These are phyloP conservation scores for Helicoverpa zea DNA, from an alignment of 1,140 invertebrate species.

Conservation along the genomic window DNA sequence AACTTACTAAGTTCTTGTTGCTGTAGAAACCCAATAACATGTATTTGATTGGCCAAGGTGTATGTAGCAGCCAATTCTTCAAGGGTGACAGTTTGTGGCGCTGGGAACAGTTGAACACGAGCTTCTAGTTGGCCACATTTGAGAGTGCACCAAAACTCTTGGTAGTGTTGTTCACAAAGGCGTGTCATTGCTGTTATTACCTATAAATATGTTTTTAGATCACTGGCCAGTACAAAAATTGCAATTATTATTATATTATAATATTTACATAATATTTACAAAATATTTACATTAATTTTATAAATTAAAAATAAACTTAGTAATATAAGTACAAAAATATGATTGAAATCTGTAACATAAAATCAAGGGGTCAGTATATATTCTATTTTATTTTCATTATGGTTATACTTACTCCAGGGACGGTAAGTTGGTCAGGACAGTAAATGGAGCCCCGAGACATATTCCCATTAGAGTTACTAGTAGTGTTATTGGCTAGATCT, in stretches of 20 bases:
- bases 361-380: too few species aligned
- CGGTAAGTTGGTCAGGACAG: conserved; percentile 78
- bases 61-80: conserved; percentile 69
- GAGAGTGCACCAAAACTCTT: conserved; percentile 80
- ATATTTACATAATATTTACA: too few species aligned
- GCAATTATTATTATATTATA: too few species aligned
- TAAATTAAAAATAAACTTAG: too few species aligned
- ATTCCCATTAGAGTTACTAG: conserved; percentile 69
- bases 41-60: conserved; percentile 75
- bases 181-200: conserved; percentile 74
- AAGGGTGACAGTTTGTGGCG: conserved; percentile 72
- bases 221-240: too few species aligned
- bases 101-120: conserved; percentile 79
- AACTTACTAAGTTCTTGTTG: conserved; percentile 80
- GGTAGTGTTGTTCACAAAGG: conserved; percentile 83
- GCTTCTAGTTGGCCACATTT: conserved; percentile 83
- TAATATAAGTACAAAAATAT: too few species aligned
- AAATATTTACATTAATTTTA: too few species aligned
- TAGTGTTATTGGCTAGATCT: conserved; percentile 87
- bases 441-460: conserved; percentile 77
- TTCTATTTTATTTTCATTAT: too few species aligned
- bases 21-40: conserved; percentile 80
- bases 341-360: too few species aligned
- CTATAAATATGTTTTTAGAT: conserved; percentile 54
- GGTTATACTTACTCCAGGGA: conserved; percentile 70